Percentiles rank a stretch among this genome's conserved stretches.
Evolutionary conservation across 2,113 vertebrate genomes (phyloP).

Genomic region (Callipepla californica): DNA sequence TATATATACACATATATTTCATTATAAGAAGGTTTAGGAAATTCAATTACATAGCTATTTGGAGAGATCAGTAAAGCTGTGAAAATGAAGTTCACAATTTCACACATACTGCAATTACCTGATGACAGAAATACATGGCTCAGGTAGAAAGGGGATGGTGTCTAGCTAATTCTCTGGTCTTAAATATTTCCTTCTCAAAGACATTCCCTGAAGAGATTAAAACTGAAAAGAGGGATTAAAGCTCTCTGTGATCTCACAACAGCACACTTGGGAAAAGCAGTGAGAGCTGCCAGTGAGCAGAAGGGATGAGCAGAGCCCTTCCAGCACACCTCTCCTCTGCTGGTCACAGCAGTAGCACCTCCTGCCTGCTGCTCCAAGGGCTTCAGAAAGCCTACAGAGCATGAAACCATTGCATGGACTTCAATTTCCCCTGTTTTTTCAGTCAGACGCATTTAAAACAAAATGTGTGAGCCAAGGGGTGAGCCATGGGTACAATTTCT

Average conservation of each 20-base stretch:
- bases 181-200: background rate
- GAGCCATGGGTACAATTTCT: background rate
- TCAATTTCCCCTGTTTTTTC: background rate
- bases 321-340: background rate
- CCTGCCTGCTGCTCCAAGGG: background rate
- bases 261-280: background rate
- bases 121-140: background rate
- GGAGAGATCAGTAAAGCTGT: background rate
- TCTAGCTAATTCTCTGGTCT: background rate
- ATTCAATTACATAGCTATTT: background rate
- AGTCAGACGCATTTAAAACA: background rate
- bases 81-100: fast-evolving
- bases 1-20: background rate
- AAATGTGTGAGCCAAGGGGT: no score
- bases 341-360: background rate
- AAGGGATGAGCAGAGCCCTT: background rate
- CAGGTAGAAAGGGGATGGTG: background rate
- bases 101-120: background rate
- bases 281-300: background rate
- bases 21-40: background rate
- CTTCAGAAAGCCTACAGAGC: background rate
- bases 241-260: background rate
- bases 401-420: background rate
- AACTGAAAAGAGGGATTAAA: background rate
- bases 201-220: background rate